These are phyloP conservation scores for Ciconia nigra DNA, from an alignment of 2,797 vertebrate species.

Conservation along the genomic window DNA sequence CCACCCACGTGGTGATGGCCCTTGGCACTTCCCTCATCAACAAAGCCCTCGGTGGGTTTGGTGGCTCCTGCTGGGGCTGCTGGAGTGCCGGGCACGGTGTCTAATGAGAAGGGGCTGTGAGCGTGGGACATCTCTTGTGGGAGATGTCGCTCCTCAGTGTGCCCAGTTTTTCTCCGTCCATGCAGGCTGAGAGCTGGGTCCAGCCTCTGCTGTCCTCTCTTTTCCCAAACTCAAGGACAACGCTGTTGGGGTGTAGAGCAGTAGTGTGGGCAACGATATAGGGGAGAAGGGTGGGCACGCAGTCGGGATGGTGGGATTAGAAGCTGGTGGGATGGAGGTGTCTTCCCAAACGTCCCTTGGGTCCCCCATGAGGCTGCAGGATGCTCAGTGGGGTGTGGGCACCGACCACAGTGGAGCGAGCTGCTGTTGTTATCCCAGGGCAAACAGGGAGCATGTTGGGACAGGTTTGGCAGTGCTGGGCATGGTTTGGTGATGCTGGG, in stretches of 20 bases:
- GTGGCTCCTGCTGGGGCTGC: not conserved
- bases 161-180: rapidly evolving
- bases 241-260: not conserved
- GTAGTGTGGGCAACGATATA: not conserved
- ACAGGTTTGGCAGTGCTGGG: not conserved
- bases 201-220: not conserved
- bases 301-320: not conserved
- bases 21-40: not conserved
- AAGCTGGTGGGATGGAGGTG: not conserved
- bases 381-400: not conserved
- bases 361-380: not conserved
- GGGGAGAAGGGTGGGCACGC: not conserved
- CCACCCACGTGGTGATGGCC: not conserved
- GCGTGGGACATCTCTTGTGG: not conserved
- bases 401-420: rapidly evolving
- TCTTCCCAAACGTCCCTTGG: not conserved
- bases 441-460: not conserved
- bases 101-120: not conserved
- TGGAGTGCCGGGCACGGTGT: rapidly evolving
- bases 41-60: not conserved
- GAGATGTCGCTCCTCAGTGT: not conserved
- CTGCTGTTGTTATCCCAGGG: not conserved
- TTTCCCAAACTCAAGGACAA: not conserved
- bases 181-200: not conserved
- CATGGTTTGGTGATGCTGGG: not conserved